These are phyloP conservation scores for Standfussiana lucernea DNA, from an alignment of 2,888 invertebrate species.

Conservation along the genomic window DNA sequence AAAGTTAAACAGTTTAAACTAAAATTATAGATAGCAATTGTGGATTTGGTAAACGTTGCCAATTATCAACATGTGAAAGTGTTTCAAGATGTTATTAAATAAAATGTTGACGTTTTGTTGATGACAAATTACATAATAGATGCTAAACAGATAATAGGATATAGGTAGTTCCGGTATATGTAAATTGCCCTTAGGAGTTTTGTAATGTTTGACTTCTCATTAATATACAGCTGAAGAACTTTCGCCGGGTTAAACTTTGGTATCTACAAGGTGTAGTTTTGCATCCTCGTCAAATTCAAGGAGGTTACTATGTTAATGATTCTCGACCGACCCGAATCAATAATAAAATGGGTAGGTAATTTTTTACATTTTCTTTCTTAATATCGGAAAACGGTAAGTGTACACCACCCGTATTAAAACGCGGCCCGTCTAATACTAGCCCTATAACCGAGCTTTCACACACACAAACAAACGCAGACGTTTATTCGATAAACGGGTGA, in stretches of 20 bases:
- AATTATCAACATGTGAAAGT: constrained; percentile 66
- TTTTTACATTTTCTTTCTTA: no score
- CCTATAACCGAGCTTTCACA: no score
- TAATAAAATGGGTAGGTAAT: no score
- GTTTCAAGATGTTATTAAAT: constrained; percentile 42
- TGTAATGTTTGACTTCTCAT: background rate
- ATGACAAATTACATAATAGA: constrained; percentile 40
- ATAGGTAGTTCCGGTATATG: constrained; percentile 11
- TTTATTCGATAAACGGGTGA: no score
- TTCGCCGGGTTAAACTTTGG: no score
- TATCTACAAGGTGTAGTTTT: background rate
- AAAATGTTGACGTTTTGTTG: constrained; percentile 12
- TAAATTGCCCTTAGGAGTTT: background rate
- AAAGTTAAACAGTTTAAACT: constrained; percentile 62
- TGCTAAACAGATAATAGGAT: background rate
- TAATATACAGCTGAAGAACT: background rate
- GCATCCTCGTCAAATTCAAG: no score
- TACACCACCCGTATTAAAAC: no score
- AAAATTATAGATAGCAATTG: constrained; percentile 59
- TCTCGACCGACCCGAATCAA: no score
- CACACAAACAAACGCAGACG: no score
- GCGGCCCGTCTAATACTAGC: no score
- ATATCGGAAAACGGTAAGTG: no score
- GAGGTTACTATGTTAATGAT: no score
- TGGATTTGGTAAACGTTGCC: constrained; percentile 51